These are phyloP conservation scores for Myanophis thanlyinensis DNA, from an alignment of 2,113 vertebrate genomes.

Conservation along the genomic window DNA sequence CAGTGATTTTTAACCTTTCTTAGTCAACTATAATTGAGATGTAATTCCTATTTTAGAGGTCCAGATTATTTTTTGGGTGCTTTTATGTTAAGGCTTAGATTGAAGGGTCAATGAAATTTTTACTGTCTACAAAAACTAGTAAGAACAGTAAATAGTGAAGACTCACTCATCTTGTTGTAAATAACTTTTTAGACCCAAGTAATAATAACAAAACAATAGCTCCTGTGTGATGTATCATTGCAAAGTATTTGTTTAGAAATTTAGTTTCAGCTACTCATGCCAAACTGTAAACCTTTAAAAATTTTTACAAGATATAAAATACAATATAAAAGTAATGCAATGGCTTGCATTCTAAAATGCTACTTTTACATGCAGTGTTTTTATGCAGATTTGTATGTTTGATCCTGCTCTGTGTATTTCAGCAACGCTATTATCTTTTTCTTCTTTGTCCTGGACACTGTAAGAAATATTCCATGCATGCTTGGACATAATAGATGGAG, in stretches of 20 bases:
- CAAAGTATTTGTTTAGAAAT: conserved; percentile 92
- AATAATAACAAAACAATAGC: conserved; percentile 67
- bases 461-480: conserved; percentile 75
- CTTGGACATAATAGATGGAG: conserved; percentile 34
- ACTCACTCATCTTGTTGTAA: conserved; percentile 90
- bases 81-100: conserved; percentile 56
- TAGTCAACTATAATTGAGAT: conserved; percentile 43
- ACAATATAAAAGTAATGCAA: conserved; percentile 69
- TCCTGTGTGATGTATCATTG: conserved; percentile 88
- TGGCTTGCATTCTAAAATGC: conserved; percentile 72
- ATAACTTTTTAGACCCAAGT: conserved; percentile 91
- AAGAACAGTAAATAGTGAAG: conserved; percentile 85
- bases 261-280: conserved; percentile 80
- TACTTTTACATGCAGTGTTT: conserved; percentile 75
- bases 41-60: conserved; percentile 46
- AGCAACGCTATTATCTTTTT: conserved; percentile 68
- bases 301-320: conserved; percentile 65
- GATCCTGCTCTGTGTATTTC: conserved; percentile 70
- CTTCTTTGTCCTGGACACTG: conserved; percentile 70
- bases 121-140: conserved; percentile 47
- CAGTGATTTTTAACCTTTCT: conserved; percentile 44
- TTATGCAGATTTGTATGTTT: conserved; percentile 76
- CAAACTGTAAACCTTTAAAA: conserved; percentile 70
- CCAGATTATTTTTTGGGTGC: conserved; percentile 59
- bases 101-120: conserved; percentile 43